phyloP scores from a whole-genome alignment of 2,797 vertebrate genomes.

The Rhyacichthys aspro region DNA sequence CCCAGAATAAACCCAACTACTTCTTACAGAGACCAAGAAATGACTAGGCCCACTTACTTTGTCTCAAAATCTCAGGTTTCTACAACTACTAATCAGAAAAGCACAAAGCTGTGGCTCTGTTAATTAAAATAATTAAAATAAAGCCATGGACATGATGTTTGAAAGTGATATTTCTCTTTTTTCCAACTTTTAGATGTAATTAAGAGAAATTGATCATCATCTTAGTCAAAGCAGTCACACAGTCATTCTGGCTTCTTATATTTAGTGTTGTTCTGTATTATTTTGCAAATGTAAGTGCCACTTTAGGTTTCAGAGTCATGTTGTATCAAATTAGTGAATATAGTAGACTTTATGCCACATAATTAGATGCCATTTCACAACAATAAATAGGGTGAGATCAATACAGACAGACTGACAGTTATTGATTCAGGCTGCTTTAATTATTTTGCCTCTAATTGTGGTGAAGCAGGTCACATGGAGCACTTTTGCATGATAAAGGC shows the following conservation, averaged over 20 bases:
- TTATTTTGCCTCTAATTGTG: not conserved
- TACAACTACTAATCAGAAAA: constrained; percentile 2
- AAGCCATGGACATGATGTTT: constrained; percentile 8
- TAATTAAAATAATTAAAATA: constrained; percentile 1
- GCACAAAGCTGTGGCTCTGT: constrained; percentile 10
- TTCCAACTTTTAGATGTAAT: not conserved
- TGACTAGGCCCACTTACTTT: constrained; percentile 13
- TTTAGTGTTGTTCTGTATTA: not conserved
- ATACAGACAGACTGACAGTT: not conserved
- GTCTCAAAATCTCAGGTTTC: constrained; percentile 12
- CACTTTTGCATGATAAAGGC: not conserved
- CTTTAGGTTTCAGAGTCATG: not conserved
- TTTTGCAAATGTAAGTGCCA: not conserved
- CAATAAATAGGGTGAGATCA: not conserved
- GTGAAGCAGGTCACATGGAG: not conserved
- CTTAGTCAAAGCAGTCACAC: not conserved
- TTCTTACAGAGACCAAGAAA: constrained; percentile 13
- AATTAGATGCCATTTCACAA: constrained; percentile 2
- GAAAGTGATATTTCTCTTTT: not conserved
- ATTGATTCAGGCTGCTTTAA: constrained; percentile 1
- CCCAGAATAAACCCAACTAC: constrained; percentile 41
- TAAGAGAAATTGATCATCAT: not conserved
- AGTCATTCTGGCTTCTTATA: not conserved
- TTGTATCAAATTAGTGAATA: not conserved
- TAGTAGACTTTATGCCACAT: not conserved